Base-by-base conservation (phyloP, 2,797 vertebrate genomes). In the Rhinichthys osculus region DNA sequence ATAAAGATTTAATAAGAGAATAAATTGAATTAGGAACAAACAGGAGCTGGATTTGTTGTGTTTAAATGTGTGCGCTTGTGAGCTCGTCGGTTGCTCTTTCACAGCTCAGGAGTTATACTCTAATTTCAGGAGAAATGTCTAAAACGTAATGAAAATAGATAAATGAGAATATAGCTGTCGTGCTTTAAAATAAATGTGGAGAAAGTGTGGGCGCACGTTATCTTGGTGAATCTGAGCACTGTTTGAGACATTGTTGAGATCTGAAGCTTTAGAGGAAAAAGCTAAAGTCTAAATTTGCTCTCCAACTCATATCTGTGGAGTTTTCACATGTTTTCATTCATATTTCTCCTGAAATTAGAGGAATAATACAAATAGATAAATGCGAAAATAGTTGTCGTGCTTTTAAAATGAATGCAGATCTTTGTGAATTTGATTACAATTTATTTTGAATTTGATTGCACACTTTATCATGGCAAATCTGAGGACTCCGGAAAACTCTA, bases 1-100 rank as follows among this genome's bases (percentile, higher is more conserved):
- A 84, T 84, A 78, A 78, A 78, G 82, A 84, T 78, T 78, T 78
- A 84, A 84, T 84, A 44, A 78, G 47, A 17, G 50, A 67, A 84
- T 69, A 70, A 69, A 84, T 84, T 70, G 30, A 78, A 84, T 84
- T 84, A 84, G 50, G 73, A 54, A 33, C 83, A 78, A 78, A 78
- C 64, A 78, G 83, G 35, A 40, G 10, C 64, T 42, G 83, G 62
- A 17, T 84, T 67, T 54, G 82, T 52, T 40, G 40, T 74, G 69
- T 62, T n/a, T 35, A 64, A 73, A 73, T 73, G 33, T 72, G 66
- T 50, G 40, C 2, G 71, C 3, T 42, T 33, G 33, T 42, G 67
- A 52, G 64, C 19, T 14, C 17, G 8, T 33, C 33, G 7, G 1
- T 54, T 16, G 10, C 44, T 27, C 72, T 16, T 14, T 67, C 64